Percentiles rank a stretch among this genome's conserved stretches.
Conservation (phyloP, 2,888 invertebrate species). For the Hecatera dysodea region DNA sequence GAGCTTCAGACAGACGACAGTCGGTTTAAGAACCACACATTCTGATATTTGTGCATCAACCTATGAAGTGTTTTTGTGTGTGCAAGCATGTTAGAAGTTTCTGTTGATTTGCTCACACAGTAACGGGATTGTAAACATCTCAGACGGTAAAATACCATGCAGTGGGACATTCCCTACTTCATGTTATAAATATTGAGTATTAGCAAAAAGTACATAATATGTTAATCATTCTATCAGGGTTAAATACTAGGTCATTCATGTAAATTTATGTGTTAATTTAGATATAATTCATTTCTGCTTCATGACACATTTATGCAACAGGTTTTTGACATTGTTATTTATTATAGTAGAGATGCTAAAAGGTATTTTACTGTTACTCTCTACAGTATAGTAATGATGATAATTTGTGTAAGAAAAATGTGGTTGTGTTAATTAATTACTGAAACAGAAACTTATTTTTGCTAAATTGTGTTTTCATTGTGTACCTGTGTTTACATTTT, state of each 20-base stretch:
- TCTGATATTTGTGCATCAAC: background rate
- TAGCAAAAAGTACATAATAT: slow-evolving; percentile 19
- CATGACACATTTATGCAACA: slow-evolving; percentile 39
- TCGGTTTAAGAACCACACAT: too few species aligned
- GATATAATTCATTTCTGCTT: slow-evolving; percentile 31
- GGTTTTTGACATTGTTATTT: slow-evolving; percentile 42
- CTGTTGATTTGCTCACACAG: background rate
- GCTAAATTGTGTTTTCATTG: background rate
- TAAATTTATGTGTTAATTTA: slow-evolving; percentile 53
- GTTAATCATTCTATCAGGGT: slow-evolving; percentile 43
- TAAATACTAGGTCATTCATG: slow-evolving; percentile 39
- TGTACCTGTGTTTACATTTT: background rate
- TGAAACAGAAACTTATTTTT: background rate
- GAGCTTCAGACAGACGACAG: too few species aligned
- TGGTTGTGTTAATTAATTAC: slow-evolving; percentile 1
- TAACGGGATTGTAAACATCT: background rate
- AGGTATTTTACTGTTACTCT: slow-evolving; percentile 32
- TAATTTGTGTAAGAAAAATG: background rate
- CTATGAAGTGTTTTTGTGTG: background rate
- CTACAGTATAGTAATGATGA: slow-evolving; percentile 4
- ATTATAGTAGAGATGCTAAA: slow-evolving; percentile 38
- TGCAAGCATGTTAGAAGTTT: too few species aligned
- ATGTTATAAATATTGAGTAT: background rate
- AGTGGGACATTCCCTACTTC: background rate
- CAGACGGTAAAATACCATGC: background rate